phyloP scores from a whole-genome alignment of 1,140 invertebrate species.

The Rhagoletis zephyria region DNA sequence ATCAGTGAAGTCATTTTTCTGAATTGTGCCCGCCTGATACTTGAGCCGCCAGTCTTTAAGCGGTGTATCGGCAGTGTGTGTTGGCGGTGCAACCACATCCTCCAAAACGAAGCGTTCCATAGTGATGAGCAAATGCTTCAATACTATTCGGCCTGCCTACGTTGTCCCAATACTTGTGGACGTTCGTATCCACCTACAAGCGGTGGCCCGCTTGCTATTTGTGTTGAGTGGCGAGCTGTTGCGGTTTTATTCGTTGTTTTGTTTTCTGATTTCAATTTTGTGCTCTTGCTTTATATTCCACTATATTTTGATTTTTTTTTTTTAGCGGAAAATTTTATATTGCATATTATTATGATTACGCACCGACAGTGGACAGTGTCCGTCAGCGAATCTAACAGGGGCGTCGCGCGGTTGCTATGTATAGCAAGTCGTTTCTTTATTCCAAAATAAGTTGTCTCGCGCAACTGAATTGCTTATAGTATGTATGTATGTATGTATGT shows the following conservation, averaged over 20 bases:
- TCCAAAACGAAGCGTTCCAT: slow-evolving; percentile 72
- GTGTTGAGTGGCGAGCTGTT: neutral
- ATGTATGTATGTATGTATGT: neutral
- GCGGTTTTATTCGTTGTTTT: slow-evolving; percentile 39
- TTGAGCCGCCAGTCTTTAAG: slow-evolving; percentile 71
- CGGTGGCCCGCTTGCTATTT: neutral
- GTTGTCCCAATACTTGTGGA: slow-evolving; percentile 6
- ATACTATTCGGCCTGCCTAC: neutral
- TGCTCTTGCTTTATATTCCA: neutral
- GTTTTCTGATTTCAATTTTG: neutral
- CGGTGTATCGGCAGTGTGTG: slow-evolving; percentile 61
- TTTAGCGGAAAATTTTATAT: slow-evolving; percentile 1
- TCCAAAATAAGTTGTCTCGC: neutral
- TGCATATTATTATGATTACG: slow-evolving; percentile 39
- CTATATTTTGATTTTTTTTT: neutral
- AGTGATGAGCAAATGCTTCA: neutral
- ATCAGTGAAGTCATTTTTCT: slow-evolving; percentile 64
- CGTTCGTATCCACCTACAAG: neutral
- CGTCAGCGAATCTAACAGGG: neutral
- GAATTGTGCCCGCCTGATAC: slow-evolving; percentile 64
- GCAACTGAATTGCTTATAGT: neutral
- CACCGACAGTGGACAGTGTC: neutral
- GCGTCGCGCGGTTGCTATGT: neutral
- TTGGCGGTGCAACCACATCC: slow-evolving; percentile 67
- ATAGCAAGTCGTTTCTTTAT: neutral